Evolutionary conservation across 92 coral and sea anemone genomes (phyloP).

Genomic region (Plumapathes pennacea): DNA sequence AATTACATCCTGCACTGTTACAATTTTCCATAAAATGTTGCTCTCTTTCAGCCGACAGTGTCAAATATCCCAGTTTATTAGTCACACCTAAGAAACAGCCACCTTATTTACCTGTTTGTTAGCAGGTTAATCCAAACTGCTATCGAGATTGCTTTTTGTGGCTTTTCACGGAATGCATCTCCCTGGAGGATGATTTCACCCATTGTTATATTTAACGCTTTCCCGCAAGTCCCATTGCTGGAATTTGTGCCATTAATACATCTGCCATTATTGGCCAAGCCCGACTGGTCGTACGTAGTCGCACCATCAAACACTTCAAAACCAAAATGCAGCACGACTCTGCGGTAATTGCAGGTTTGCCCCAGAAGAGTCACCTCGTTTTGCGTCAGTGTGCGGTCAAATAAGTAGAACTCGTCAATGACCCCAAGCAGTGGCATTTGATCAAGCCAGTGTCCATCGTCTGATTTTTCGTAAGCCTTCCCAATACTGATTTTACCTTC

Average conservation of each 20-base stretch:
- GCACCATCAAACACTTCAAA: constrained; percentile 76
- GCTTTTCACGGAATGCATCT: constrained; percentile 71
- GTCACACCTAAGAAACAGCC: too few relatives aligned
- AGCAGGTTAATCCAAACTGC: constrained; percentile 81
- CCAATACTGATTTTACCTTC: constrained; percentile 91
- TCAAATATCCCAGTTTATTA: too few relatives aligned
- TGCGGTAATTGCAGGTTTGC: constrained; percentile 78
- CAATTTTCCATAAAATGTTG: too few relatives aligned
- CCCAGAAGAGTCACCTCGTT: constrained; percentile 79
- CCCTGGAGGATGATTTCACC: constrained; percentile 76
- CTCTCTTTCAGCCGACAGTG: too few relatives aligned
- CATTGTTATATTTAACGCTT: constrained; percentile 82
- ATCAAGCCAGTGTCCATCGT: constrained; percentile 78
- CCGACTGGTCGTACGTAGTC: constrained; percentile 87
- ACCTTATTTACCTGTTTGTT: constrained; percentile 89
- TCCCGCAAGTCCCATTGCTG: constrained; percentile 81
- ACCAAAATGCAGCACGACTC: constrained; percentile 85
- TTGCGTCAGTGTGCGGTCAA: constrained; percentile 71
- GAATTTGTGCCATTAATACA: constrained; percentile 57
- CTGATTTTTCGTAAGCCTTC: constrained; percentile 59
- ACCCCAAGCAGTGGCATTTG: constrained; percentile 60
- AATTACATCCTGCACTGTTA: too few relatives aligned
- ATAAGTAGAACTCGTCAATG: constrained; percentile 91
- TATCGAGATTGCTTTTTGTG: constrained; percentile 86
- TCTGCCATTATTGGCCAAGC: constrained; percentile 89